A percentile compares a stretch with the other conserved stretches of the same genome.
phyloP scores from a whole-genome alignment of 2,888 invertebrate genomes.

The Augiades crinisus region DNA sequence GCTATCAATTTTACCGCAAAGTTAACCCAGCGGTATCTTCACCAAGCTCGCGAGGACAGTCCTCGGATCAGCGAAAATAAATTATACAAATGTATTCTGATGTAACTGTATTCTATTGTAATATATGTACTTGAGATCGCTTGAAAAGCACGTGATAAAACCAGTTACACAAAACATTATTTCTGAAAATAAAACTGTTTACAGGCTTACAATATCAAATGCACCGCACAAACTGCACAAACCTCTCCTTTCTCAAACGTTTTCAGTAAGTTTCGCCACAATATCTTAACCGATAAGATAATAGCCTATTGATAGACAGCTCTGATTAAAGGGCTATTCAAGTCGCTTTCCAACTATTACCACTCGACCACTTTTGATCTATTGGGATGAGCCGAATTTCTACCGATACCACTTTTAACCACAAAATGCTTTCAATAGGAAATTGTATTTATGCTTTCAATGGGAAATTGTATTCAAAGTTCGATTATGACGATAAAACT shows the following conservation, averaged over 20 bases:
- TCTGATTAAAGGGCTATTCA: constrained; percentile 1
- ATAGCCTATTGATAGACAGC: not conserved
- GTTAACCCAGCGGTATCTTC: constrained; percentile 3
- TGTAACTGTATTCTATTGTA: too few relatives aligned
- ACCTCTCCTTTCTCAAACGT: too few relatives aligned
- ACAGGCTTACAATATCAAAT: too few relatives aligned
- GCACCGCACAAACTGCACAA: too few relatives aligned
- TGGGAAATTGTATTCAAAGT: too few relatives aligned
- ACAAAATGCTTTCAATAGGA: constrained; percentile 2
- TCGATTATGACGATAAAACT: too few relatives aligned
- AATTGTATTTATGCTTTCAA: too few relatives aligned
- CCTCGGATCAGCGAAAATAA: not conserved
- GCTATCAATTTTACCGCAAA: not conserved
- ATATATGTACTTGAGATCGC: not conserved
- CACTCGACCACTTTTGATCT: not conserved
- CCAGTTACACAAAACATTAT: too few relatives aligned
- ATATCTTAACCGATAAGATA: too few relatives aligned
- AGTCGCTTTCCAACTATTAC: constrained; percentile 6
- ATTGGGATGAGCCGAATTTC: constrained; percentile 11
- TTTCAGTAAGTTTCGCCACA: too few relatives aligned
- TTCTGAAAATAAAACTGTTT: too few relatives aligned
- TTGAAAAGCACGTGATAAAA: too few relatives aligned
- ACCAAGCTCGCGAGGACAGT: not conserved
- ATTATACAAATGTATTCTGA: constrained; percentile 1
- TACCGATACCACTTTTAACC: not conserved